A percentile compares a stretch with the other conserved stretches of the same genome.
Conservation (phyloP, 1,140 invertebrate species). For the Papilio polyxenes region DNA sequence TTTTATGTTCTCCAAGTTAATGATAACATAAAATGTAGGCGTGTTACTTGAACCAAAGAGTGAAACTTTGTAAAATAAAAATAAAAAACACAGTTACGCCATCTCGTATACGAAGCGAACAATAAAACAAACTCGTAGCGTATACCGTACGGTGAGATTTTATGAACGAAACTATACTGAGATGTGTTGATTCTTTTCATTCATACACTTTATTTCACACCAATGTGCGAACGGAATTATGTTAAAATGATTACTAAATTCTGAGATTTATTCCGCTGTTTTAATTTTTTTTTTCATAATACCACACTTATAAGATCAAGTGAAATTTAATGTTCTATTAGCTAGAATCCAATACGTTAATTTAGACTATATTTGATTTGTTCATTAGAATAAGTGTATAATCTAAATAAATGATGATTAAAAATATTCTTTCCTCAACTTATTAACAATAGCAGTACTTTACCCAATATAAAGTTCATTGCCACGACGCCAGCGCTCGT, state of each 20-base stretch:
- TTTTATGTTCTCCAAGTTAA: no score
- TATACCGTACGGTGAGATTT: slow-evolving; percentile 34
- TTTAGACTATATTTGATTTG: no score
- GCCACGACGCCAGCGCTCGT: slow-evolving; percentile 39
- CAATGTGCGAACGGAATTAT: neutral
- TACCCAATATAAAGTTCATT: slow-evolving; percentile 45
- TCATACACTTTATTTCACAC: neutral
- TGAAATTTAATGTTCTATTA: no score
- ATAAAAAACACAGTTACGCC: slow-evolving; percentile 45
- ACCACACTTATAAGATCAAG: no score
- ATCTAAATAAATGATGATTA: neutral
- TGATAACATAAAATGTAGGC: neutral
- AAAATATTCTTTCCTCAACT: neutral
- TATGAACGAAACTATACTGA: neutral
- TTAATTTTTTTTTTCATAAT: no score
- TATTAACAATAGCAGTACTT: neutral
- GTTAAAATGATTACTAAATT: neutral
- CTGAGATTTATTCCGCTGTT: no score
- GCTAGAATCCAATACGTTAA: no score
- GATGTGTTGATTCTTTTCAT: neutral
- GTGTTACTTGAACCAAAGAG: neutral
- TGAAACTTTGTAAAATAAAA: neutral
- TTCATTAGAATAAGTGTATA: no score
- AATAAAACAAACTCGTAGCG: slow-evolving; percentile 44
- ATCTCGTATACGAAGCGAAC: slow-evolving; percentile 39